A percentile compares a stretch with the other conserved stretches of the same genome.
phyloP scores from a whole-genome alignment of 2,888 invertebrate species.

The Mesorhabditis sp. region DNA sequence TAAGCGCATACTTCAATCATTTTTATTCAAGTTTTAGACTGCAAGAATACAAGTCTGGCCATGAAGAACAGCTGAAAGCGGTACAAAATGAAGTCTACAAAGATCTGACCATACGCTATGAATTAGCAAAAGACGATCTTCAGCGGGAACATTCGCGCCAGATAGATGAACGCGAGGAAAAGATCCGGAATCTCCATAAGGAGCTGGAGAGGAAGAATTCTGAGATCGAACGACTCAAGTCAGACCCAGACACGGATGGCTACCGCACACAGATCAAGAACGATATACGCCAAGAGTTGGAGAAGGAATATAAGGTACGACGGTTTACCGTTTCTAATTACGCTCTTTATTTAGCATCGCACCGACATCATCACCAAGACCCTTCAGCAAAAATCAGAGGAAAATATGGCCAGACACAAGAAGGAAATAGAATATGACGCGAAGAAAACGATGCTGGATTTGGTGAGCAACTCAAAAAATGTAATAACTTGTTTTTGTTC shows the following conservation, averaged over 20 bases:
- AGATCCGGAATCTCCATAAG: slow-evolving; percentile 23
- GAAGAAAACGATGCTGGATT: slow-evolving; percentile 22
- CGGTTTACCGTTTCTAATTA: not conserved
- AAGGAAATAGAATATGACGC: slow-evolving; percentile 43
- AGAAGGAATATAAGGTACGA: slow-evolving; percentile 36
- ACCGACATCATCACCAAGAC: slow-evolving; percentile 44
- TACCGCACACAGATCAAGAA: slow-evolving; percentile 21
- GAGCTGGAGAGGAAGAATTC: slow-evolving; percentile 27
- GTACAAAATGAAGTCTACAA: slow-evolving; percentile 30
- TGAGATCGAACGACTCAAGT: slow-evolving; percentile 22
- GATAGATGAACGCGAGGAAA: slow-evolving; percentile 23
- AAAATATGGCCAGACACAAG: slow-evolving; percentile 33
- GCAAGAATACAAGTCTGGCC: slow-evolving; percentile 8
- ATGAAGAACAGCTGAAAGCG: slow-evolving; percentile 15
- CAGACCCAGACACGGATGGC: slow-evolving; percentile 27
- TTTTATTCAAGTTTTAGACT: slow-evolving; percentile 13
- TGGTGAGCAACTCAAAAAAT: slow-evolving; percentile 13
- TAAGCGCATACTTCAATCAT: not conserved
- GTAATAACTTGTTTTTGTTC: not conserved
- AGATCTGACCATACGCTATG: slow-evolving; percentile 34
- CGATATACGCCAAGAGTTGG: slow-evolving; percentile 28
- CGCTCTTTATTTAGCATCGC: slow-evolving; percentile 22
- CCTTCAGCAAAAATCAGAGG: slow-evolving; percentile 44
- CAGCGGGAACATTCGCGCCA: slow-evolving; percentile 17
- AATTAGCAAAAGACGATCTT: slow-evolving; percentile 29